phyloP scores from a whole-genome alignment of 2,888 invertebrate genomes.

The Nymphalis c-album region DNA sequence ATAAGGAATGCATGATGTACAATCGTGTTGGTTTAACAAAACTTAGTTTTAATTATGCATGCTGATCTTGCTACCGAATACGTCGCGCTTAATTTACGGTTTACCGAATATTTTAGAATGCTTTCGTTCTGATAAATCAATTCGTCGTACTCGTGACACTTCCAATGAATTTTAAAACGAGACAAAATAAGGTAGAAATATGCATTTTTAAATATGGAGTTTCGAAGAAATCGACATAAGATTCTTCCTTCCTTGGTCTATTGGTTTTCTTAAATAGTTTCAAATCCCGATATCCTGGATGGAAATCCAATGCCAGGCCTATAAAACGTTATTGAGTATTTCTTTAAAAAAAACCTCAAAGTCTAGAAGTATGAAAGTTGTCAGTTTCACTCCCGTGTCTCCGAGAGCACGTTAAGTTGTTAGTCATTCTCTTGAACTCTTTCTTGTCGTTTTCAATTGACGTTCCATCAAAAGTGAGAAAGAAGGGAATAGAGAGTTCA shows the following conservation, averaged over 20 bases:
- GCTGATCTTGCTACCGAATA: conserved; percentile 3
- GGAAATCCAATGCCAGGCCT: no score
- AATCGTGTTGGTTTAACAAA: conserved; percentile 20
- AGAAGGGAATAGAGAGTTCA: no score
- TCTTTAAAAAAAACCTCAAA: no score
- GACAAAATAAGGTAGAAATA: neutral
- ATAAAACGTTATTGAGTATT: no score
- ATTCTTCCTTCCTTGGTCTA: neutral
- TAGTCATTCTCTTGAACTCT: no score
- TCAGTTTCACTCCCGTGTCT: no score
- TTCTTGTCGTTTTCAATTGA: no score
- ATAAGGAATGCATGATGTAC: conserved; percentile 22
- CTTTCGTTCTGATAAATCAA: conserved; percentile 16
- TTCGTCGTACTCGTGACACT: conserved; percentile 12
- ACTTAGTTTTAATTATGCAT: conserved; percentile 4
- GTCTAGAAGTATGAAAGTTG: no score
- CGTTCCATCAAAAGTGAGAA: no score
- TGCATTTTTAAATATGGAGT: neutral
- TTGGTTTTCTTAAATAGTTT: no score
- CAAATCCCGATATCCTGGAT: no score
- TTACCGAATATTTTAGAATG: conserved; percentile 17
- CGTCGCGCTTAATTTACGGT: conserved; percentile 19
- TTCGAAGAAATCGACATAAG: neutral
- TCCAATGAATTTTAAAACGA: neutral
- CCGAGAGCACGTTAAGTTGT: no score